Base-by-base conservation (phyloP, 2,797 vertebrate species). In the Margarornis squamiger region DNA sequence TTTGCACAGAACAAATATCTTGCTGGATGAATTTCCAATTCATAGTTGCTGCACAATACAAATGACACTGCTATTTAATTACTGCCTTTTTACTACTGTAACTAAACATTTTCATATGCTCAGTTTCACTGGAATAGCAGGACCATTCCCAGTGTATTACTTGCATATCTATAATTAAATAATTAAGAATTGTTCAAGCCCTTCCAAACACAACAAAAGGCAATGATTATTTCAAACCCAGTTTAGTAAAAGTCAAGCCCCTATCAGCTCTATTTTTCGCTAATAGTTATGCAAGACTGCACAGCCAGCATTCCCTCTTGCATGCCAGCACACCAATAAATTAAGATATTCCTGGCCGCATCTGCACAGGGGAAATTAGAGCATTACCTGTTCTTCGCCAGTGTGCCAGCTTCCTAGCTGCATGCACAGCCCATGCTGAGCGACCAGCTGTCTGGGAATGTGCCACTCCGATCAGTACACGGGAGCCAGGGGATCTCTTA, bases 291-390 rank as follows among this genome's bases (percentile, higher is more conserved):
- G 98, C 98, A 98, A 97, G 98, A 97, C 98, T 98, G 97, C 97
- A 96, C 98, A 97, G 93, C 98, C 96, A 97, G 98, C 98, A 96
- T 96, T 97, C 97, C 98, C 98, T 97, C 97, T 97, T 97, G 98
- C 98, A 98, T 98, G 98, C 98, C 98, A 98, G 98, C 98, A 98
- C 98, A 98, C 98, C 98, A 98, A 98, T 98, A 98, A 98, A 98
- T 98, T 98, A 98, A 98, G 98, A 98, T 98, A 98, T 98, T 98
- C 98, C 98, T 98, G 98, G 98, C 98, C 98, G 98, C 98, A 98
- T 98, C 98, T 98, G 98, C 98, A 98, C 98, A 98, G 98, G 98
- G 98, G 98, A 98, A 98, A 98, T 98, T 98, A 98, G 98, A 98
- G 98, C 98, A 97, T 98, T 98, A 98, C 98, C 98, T 98, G 98